These are phyloP conservation scores for Crossaster papposus DNA, from an alignment of 53 echinoderm and acorn worm species.

Conservation along the genomic window DNA sequence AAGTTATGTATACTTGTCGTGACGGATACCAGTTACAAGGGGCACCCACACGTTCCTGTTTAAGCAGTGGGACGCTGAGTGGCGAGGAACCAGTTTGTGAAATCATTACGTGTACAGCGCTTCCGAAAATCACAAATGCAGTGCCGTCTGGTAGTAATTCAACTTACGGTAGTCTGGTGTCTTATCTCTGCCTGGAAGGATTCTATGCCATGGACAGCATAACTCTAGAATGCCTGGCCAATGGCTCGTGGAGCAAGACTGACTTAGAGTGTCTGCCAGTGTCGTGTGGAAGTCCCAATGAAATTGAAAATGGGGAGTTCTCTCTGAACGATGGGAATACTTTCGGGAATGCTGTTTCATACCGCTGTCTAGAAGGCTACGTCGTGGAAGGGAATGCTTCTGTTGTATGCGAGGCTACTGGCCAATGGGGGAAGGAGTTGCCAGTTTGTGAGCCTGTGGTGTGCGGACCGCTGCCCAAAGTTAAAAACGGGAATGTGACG, in stretches of 20 bases:
- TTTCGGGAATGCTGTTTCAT: conserved; percentile 33
- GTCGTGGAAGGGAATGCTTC: conserved; percentile 65
- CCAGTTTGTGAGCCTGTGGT: conserved; percentile 41
- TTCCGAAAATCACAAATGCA: conserved; percentile 18
- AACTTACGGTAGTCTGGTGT: conserved; percentile 47
- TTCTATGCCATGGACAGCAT: conserved; percentile 63
- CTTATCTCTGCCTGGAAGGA: conserved; percentile 70
- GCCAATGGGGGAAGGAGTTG: conserved; percentile 51
- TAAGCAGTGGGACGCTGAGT: conserved; percentile 62
- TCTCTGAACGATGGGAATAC: background rate
- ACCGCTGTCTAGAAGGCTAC: conserved; percentile 71
- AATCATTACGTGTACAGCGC: conserved; percentile 37
- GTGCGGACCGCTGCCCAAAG: conserved; percentile 42
- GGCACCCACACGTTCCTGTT: conserved; percentile 51
- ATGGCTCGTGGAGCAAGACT: conserved; percentile 73
- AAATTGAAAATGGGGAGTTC: conserved; percentile 42
- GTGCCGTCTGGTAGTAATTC: background rate
- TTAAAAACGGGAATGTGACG: conserved; percentile 40
- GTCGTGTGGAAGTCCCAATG: conserved; percentile 65
- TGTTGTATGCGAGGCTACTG: conserved; percentile 63
- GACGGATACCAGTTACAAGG: conserved; percentile 79
- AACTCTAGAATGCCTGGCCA: conserved; percentile 61
- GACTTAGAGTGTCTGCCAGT: conserved; percentile 59
- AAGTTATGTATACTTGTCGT: conserved; percentile 67
- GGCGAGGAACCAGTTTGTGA: conserved; percentile 41